A percentile compares a stretch with the other conserved stretches of the same genome.
Conservation (phyloP, 2,797 vertebrate genomes). For the Hoplostethus mediterraneus region DNA sequence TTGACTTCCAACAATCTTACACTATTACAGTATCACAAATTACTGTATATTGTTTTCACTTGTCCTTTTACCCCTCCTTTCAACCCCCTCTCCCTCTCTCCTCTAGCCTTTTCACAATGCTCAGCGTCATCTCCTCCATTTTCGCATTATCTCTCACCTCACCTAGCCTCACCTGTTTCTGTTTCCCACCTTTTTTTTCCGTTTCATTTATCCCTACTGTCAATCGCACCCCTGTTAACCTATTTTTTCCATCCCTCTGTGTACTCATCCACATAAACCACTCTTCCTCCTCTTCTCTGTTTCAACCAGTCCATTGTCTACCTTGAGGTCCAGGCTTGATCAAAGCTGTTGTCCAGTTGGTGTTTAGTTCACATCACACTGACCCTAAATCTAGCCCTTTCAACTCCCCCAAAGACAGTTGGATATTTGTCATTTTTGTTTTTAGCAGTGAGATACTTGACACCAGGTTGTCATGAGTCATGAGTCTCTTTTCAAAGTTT, state of each 20-base stretch:
- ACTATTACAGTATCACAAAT: background rate
- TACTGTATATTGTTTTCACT: background rate
- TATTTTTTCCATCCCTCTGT: background rate
- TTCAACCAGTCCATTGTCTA: background rate
- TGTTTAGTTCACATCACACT: constrained; percentile 4
- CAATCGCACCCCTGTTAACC: background rate
- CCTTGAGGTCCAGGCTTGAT: constrained; percentile 5
- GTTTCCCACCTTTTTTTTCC: background rate
- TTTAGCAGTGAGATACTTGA: constrained; percentile 47
- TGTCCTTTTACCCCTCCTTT: constrained; percentile 1
- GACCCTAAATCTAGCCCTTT: constrained; percentile 27
- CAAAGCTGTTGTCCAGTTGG: constrained; percentile 12
- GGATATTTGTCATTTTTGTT: constrained; percentile 44
- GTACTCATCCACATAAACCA: no score
- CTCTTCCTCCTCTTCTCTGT: background rate
- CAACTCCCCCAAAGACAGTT: constrained; percentile 38
- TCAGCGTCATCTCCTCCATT: background rate
- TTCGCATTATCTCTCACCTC: no score
- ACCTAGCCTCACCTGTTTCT: no score
- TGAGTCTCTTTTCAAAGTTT: constrained; percentile 44
- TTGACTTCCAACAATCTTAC: background rate
- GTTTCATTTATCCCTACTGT: background rate
- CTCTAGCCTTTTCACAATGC: background rate
- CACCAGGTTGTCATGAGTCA: constrained; percentile 57
- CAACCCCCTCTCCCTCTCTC: background rate